Conservation (phyloP, 1,140 invertebrate genomes). For the Fopius arisanus region DNA sequence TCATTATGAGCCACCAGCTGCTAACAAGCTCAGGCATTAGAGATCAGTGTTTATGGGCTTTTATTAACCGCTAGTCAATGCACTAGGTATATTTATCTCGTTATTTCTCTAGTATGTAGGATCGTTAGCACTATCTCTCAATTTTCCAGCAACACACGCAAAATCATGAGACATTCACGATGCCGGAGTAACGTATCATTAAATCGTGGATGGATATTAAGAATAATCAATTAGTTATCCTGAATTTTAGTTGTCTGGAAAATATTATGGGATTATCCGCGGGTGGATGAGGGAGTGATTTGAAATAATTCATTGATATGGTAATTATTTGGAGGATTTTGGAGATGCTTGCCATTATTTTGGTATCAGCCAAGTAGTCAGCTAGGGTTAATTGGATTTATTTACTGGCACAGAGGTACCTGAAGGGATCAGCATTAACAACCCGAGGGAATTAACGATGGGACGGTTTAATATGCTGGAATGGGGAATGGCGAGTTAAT, state of each 20-base stretch:
- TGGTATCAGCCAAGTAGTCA: slow-evolving; percentile 10
- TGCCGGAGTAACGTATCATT: not conserved
- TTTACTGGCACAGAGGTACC: not conserved
- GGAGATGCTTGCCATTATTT: not conserved
- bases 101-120: not conserved
- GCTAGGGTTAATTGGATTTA: slow-evolving; percentile 24
- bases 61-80: slow-evolving; percentile 39
- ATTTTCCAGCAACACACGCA: not conserved
- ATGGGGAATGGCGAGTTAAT: not conserved
- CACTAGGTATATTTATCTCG: not conserved
- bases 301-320: not conserved
- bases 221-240: too few relatives aligned
- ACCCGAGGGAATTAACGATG: not conserved
- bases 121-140: not conserved
- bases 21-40: slow-evolving; percentile 38
- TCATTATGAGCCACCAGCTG: slow-evolving; percentile 46
- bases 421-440: slow-evolving; percentile 8
- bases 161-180: not conserved
- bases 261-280: too few relatives aligned
- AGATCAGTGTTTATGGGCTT: slow-evolving; percentile 45
- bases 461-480: not conserved
- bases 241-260: too few relatives aligned
- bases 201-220: not conserved
- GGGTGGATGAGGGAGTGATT: too few relatives aligned
- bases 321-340: not conserved